Evolutionary conservation across 2,113 vertebrate genomes (phyloP).

Genomic region (Numida meleagris): DNA sequence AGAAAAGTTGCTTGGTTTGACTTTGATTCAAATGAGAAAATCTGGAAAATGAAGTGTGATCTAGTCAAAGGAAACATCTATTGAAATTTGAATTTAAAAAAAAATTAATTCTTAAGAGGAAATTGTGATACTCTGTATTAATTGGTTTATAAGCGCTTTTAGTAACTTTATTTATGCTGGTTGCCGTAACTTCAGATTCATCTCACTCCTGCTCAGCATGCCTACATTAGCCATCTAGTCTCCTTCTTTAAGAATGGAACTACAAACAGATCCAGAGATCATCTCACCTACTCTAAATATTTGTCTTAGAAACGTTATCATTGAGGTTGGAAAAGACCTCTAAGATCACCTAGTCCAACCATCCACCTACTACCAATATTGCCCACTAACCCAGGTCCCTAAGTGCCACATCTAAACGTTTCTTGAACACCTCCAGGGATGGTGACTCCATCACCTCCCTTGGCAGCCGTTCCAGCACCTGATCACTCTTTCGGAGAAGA

Average conservation of each 20-base stretch:
- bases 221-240: neutral
- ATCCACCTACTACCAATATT: no score
- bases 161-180: neutral
- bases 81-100: neutral
- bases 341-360: no score
- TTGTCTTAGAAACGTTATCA: neutral
- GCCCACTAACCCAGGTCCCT: no score
- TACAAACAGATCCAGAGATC: neutral
- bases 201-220: neutral
- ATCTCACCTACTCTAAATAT: neutral
- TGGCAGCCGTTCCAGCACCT: no score
- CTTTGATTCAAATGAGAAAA: neutral
- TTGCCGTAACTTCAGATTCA: neutral
- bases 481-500: no score
- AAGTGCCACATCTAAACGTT: no score
- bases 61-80: neutral
- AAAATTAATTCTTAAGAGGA: neutral
- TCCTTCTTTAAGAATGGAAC: neutral
- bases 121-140: neutral
- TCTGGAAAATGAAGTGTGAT: accelerated
- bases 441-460: no score
- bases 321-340: no score
- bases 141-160: neutral
- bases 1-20: neutral
- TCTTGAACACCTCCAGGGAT: no score